Evolutionary conservation across 2,113 vertebrate genomes (phyloP).

Genomic region (Gopherus flavomarginatus): DNA sequence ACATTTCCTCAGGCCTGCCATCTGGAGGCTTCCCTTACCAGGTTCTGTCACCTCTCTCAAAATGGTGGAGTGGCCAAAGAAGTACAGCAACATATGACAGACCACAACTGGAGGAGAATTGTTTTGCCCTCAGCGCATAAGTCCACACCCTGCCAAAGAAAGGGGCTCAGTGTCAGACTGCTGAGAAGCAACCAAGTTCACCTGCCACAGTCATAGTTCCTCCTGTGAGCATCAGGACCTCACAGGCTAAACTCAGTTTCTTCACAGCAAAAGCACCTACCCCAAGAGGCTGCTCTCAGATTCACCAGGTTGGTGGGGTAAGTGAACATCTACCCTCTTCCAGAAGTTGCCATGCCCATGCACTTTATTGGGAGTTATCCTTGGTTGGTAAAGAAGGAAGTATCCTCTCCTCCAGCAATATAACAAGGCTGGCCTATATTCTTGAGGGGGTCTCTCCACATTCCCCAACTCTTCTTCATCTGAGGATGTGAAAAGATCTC

Average conservation of each 20-base stretch:
- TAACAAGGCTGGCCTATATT: not conserved
- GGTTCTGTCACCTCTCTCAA: not conserved
- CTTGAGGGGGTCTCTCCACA: not conserved
- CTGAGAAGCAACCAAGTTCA: not conserved
- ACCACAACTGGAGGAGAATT: not conserved
- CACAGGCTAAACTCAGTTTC: not conserved
- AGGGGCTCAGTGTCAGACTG: not conserved
- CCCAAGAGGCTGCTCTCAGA: not conserved
- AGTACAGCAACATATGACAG: not conserved
- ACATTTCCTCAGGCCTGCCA: not conserved
- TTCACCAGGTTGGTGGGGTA: not conserved
- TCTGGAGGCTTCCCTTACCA: not conserved
- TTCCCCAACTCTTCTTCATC: not conserved
- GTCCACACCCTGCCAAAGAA: constrained; percentile 15
- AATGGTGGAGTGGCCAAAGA: not conserved
- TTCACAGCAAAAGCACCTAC: not conserved
- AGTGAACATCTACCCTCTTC: not conserved
- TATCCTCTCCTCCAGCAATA: not conserved
- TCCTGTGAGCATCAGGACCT: not conserved
- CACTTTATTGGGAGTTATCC: constrained; percentile 2
- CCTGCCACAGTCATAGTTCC: constrained; percentile 6
- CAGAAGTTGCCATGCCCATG: not conserved
- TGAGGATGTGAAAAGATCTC: not conserved
- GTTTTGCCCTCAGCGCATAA: constrained; percentile 5
- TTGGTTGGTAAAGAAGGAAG: constrained; percentile 5